Evolutionary conservation across 2,113 vertebrate genomes (phyloP).

Genomic region (Coptodon bakossiorum): DNA sequence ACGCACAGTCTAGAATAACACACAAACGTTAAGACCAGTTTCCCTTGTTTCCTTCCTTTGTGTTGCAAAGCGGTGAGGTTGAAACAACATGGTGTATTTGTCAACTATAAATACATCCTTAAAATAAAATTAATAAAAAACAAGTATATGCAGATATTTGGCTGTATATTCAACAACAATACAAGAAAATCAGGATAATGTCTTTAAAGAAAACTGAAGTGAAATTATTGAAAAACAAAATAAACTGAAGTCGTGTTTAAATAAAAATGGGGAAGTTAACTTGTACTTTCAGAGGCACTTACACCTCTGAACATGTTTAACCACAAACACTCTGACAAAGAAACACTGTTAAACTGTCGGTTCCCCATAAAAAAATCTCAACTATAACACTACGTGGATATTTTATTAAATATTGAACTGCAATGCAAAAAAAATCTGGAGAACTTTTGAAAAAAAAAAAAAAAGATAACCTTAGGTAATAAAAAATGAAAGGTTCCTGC

Average conservation of each 20-base stretch:
- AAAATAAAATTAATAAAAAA: not conserved
- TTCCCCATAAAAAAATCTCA: not conserved
- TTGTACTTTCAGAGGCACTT: not conserved
- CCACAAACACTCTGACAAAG: not conserved
- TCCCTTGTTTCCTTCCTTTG: not conserved
- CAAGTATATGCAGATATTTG: not conserved
- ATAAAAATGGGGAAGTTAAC: not conserved
- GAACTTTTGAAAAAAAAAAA: not conserved
- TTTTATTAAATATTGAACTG: not conserved
- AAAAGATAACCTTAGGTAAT: not conserved
- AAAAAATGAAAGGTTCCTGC: not conserved
- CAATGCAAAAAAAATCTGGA: not conserved
- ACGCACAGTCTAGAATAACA: not conserved
- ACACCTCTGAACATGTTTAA: not conserved
- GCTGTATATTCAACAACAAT: not conserved
- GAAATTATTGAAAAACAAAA: not conserved
- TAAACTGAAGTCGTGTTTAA: not conserved
- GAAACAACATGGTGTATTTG: not conserved
- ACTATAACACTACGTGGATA: not conserved
- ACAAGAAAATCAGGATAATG: fast-evolving
- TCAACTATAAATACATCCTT: not conserved
- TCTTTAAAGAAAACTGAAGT: not conserved
- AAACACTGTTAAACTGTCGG: not conserved
- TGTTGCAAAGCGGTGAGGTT: not conserved
- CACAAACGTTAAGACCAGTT: not conserved